These are phyloP conservation scores for Apis cerana DNA, from an alignment of 1,140 invertebrate genomes.

Conservation along the genomic window DNA sequence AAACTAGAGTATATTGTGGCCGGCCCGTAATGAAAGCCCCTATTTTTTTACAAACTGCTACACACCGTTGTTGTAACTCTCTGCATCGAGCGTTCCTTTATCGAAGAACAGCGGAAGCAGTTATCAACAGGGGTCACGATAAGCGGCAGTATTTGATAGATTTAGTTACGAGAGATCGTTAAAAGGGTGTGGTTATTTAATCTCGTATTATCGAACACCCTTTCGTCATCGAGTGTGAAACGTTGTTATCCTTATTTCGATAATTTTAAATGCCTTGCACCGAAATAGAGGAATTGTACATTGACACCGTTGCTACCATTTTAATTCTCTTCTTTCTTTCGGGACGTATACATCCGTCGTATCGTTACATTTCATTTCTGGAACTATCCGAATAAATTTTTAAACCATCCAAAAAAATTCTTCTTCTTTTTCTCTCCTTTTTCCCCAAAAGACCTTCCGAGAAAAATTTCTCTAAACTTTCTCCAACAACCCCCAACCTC, in stretches of 20 bases:
- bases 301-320: too few relatives aligned
- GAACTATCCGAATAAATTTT: too few relatives aligned
- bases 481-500: too few relatives aligned
- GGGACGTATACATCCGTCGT: too few relatives aligned
- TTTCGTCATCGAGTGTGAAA: background rate
- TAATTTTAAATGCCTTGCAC: background rate
- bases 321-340: too few relatives aligned
- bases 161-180: constrained; percentile 56
- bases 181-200: constrained; percentile 62
- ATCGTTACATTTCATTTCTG: too few relatives aligned
- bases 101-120: constrained; percentile 66
- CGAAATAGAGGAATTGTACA: too few relatives aligned
- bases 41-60: constrained; percentile 52
- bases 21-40: constrained; percentile 22
- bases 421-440: too few relatives aligned
- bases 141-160: constrained; percentile 55
- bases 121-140: constrained; percentile 61
- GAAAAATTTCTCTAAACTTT: too few relatives aligned
- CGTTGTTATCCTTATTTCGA: background rate
- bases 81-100: constrained; percentile 59
- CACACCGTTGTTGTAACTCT: constrained; percentile 31
- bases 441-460: too few relatives aligned
- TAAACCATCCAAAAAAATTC: too few relatives aligned
- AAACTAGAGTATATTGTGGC: background rate
- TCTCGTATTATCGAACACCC: constrained; percentile 34